Base-by-base conservation (phyloP, 2,888 invertebrate genomes). In the Sesia apiformis region DNA sequence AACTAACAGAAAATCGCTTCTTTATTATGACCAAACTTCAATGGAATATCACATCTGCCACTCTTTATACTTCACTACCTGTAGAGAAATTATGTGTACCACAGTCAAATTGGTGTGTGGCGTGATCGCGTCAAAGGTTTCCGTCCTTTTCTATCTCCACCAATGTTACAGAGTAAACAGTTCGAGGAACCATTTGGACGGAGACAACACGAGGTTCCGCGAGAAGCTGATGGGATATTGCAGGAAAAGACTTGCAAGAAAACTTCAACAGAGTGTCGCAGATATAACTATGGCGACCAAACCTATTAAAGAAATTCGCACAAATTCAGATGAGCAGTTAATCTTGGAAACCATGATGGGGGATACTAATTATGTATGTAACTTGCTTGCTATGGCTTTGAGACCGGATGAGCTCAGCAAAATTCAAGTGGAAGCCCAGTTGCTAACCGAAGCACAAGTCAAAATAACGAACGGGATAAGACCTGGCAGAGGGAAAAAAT, bases 111-210 rank as follows among this genome's bases (percentile, higher is more conserved):
- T 89, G 39, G 80, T 84, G 0, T 89, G 90, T 55, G 86, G 90
- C 3, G 78, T 77, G 2, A 60, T 78, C 5, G 65, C 88, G 0
- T 60, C 75, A 40, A 65, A 65, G 5, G 82, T 90, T 0, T 90
- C 89, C 3, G 76, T 90, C 1, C 70, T 90, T 7, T 90, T 88
- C 61, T 90, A 82, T 57, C 76, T 90, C 2, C 86, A 89, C 53
- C 84, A 89, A 59, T 85, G 87, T 57, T 78, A 81, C 55, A 76
- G 86, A 63, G 78, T 79, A 1, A 78, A 74, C 53, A 74, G 81
- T 52, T 42, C 75, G 0, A 78, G 63, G 54, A 84, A 87, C 56
- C 81, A 81, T 56, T 58, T 88, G 41, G 85, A 78, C 53, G 87
- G 87, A 38, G 61, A 74, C 57, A 86, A 88, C 56, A 79, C 74